phyloP scores from a whole-genome alignment of 2,797 vertebrate genomes.

The Poecilia velifera region DNA sequence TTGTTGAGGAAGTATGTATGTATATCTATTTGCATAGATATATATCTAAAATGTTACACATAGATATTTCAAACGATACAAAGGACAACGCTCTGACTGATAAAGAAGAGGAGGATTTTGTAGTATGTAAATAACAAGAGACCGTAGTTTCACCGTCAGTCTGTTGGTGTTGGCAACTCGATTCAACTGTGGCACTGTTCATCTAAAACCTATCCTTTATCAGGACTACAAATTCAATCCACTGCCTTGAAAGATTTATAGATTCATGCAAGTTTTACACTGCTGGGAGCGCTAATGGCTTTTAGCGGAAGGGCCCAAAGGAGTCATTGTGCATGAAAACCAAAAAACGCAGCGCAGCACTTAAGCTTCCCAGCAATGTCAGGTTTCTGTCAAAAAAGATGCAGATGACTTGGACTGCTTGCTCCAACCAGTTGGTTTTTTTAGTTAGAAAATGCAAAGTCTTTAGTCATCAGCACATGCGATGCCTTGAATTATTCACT shows the following conservation, averaged over 20 bases:
- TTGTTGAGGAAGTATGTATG: slow-evolving; percentile 1
- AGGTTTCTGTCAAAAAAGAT: slow-evolving; percentile 76
- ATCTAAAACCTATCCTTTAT: slow-evolving; percentile 79
- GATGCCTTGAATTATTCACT: slow-evolving; percentile 26
- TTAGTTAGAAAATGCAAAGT: slow-evolving; percentile 44
- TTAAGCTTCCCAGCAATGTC: slow-evolving; percentile 77
- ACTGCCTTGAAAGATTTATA: slow-evolving; percentile 90
- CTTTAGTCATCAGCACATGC: slow-evolving; percentile 31
- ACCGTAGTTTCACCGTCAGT: slow-evolving; percentile 78
- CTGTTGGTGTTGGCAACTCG: slow-evolving; percentile 64
- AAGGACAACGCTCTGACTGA: slow-evolving; percentile 65
- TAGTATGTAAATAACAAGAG: slow-evolving; percentile 79
- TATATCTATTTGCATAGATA: not conserved
- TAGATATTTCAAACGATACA: slow-evolving; percentile 74
- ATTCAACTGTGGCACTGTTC: slow-evolving; percentile 73
- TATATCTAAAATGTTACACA: slow-evolving; percentile 35
- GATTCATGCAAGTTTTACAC: slow-evolving; percentile 92
- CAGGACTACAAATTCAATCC: slow-evolving; percentile 80
- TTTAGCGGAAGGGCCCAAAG: slow-evolving; percentile 84
- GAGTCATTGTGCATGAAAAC: slow-evolving; percentile 85
- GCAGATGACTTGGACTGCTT: slow-evolving; percentile 52
- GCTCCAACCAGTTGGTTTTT: slow-evolving; percentile 40
- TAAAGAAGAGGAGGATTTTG: slow-evolving; percentile 66
- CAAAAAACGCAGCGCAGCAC: slow-evolving; percentile 78
- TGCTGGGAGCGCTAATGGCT: slow-evolving; percentile 89